phyloP scores from a whole-genome alignment of 2,888 invertebrate species.

The Boloria selene region DNA sequence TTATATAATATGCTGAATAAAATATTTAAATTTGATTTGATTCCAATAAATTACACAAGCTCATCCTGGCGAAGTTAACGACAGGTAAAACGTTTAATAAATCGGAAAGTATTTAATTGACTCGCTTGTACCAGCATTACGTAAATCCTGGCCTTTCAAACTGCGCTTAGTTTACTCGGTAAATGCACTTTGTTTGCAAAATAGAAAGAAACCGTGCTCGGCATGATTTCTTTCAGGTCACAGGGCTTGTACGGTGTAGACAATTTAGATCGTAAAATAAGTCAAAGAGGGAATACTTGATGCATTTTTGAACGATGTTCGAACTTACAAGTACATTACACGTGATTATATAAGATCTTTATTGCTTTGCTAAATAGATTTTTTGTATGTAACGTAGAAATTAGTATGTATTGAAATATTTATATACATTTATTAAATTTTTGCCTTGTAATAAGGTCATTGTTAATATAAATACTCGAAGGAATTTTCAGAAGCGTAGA shows the following conservation, averaged over 20 bases:
- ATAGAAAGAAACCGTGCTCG: slow-evolving; percentile 24
- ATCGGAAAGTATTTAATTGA: slow-evolving; percentile 28
- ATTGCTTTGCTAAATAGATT: background rate
- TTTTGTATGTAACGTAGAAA: too few relatives aligned
- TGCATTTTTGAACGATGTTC: slow-evolving; percentile 9
- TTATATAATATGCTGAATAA: too few relatives aligned
- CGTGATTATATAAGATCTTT: background rate
- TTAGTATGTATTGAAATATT: too few relatives aligned
- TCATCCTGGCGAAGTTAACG: background rate
- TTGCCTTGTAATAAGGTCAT: too few relatives aligned
- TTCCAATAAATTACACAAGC: background rate
- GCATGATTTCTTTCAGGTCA: slow-evolving; percentile 30
- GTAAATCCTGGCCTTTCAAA: slow-evolving; percentile 31
- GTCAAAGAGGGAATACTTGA: slow-evolving; percentile 24
- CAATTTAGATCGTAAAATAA: slow-evolving; percentile 21
- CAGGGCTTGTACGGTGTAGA: slow-evolving; percentile 24
- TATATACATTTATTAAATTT: too few relatives aligned
- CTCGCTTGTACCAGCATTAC: slow-evolving; percentile 23
- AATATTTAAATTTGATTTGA: too few relatives aligned
- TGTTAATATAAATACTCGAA: too few relatives aligned
- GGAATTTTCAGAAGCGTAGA: too few relatives aligned
- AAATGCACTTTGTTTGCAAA: slow-evolving; percentile 32
- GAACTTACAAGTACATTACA: background rate
- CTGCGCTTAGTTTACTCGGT: slow-evolving; percentile 30
- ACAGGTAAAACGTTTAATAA: slow-evolving; percentile 14